Percentiles rank a stretch among this genome's conserved stretches.
Conservation (phyloP, 23 tunicate genomes). For the Corella eumyota region DNA sequence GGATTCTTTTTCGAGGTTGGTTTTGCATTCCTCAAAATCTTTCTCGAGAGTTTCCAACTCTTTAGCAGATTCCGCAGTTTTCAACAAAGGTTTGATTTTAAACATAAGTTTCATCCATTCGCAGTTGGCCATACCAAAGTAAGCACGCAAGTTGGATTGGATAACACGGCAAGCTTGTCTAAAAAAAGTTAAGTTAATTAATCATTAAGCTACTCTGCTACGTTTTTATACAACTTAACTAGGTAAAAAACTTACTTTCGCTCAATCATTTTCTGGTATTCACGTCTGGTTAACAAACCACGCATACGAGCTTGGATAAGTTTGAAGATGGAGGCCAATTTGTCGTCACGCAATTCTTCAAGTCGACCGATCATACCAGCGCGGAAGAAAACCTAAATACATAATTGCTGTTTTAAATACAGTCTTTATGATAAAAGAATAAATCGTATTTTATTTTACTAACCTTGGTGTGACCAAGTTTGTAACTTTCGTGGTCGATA, state of each 20-base stretch:
- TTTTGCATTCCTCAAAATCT: conserved; percentile 71
- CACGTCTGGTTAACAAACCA: conserved; percentile 73
- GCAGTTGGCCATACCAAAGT: conserved; percentile 83
- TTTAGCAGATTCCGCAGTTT: conserved; percentile 88
- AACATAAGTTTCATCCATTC: conserved; percentile 95
- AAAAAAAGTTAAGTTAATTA: too few species aligned
- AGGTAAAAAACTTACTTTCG: conserved; percentile 69
- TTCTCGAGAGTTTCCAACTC: conserved; percentile 87
- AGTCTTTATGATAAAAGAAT: too few species aligned
- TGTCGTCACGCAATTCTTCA: conserved; percentile 94
- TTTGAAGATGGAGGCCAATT: conserved; percentile 69
- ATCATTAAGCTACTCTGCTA: too few species aligned
- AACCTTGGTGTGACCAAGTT: conserved; percentile 96
- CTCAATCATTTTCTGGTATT: conserved; percentile 87
- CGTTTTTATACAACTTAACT: too few species aligned
- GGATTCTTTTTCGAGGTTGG: conserved; percentile 75
- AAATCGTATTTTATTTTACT: too few species aligned
- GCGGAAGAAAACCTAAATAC: conserved; percentile 92
- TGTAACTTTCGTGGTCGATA: conserved; percentile 76
- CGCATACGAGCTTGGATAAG: conserved; percentile 81
- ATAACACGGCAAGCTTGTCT: conserved; percentile 86
- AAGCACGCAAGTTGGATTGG: conserved; percentile 84
- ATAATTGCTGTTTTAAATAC: too few species aligned
- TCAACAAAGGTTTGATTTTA: conserved; percentile 94
- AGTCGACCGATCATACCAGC: conserved; percentile 95